phyloP scores from a whole-genome alignment of 1,140 invertebrate species.

The Drosophila sturtevanti region DNA sequence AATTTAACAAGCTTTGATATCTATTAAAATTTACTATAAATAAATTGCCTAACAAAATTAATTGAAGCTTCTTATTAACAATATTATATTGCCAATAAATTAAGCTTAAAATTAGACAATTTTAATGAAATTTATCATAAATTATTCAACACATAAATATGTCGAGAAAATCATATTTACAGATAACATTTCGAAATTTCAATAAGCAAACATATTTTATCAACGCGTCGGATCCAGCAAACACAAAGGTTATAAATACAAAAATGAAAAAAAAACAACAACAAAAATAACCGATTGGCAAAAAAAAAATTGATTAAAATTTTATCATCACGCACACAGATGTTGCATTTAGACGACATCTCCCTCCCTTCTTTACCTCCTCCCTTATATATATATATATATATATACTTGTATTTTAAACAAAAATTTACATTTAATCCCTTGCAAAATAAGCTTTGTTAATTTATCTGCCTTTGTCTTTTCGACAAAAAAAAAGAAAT shows the following conservation, averaged over 20 bases:
- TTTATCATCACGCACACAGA: constrained; percentile 7
- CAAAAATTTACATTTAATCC: constrained; percentile 6
- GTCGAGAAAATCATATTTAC: neutral
- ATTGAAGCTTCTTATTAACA: no score
- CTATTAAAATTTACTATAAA: no score
- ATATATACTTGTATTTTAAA: neutral
- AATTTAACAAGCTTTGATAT: no score
- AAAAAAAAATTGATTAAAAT: constrained; percentile 27
- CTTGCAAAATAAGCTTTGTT: constrained; percentile 5
- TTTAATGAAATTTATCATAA: no score
- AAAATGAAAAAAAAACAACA: neutral
- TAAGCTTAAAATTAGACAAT: no score
- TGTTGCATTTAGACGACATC: constrained; percentile 6
- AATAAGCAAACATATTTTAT: constrained; percentile 2
- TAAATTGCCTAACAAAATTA: no score
- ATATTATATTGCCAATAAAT: no score
- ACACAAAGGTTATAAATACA: neutral
- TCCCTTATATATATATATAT: neutral
- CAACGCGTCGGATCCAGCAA: neutral
- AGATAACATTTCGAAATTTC: neutral
- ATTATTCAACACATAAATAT: no score
- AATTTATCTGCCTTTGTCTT: constrained; percentile 31
- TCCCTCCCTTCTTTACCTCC: neutral
- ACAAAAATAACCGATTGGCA: neutral
- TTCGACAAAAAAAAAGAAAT: constrained; percentile 14